A percentile compares a stretch with the other conserved stretches of the same genome.
Conservation (phyloP, 2,797 vertebrate genomes). For the Sebastes steindachneri region DNA sequence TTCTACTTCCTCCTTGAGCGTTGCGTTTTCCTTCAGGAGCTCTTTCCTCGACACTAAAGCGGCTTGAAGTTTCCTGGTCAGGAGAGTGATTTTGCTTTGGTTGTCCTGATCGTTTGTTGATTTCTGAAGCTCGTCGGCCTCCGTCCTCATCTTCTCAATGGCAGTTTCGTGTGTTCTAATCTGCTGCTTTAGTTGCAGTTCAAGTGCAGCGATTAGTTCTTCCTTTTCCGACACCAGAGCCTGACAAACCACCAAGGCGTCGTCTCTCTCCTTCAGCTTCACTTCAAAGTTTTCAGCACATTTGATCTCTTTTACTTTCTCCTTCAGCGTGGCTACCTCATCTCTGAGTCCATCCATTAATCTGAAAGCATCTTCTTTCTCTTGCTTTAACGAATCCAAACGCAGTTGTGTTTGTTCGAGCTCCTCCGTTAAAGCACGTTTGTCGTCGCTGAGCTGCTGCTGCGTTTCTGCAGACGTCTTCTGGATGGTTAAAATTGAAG, state of each 20-base stretch:
- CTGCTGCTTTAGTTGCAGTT: slow-evolving; percentile 76
- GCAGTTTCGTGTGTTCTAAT: slow-evolving; percentile 58
- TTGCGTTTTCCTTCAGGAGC: slow-evolving; percentile 84
- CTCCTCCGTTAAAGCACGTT: slow-evolving; percentile 29
- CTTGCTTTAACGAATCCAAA: slow-evolving; percentile 72
- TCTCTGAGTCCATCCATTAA: slow-evolving; percentile 64
- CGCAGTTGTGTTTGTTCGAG: slow-evolving; percentile 56
- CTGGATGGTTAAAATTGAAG: slow-evolving; percentile 55
- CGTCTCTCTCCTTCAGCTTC: slow-evolving; percentile 54
- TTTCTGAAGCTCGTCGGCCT: slow-evolving; percentile 65
- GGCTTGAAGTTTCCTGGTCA: slow-evolving; percentile 89
- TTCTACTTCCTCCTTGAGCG: slow-evolving; percentile 80
- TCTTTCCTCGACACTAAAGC: slow-evolving; percentile 90
- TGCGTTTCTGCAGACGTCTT: slow-evolving; percentile 52
- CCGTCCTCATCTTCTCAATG: slow-evolving; percentile 59
- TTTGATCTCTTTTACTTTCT: slow-evolving; percentile 62
- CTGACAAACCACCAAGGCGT: slow-evolving; percentile 25
- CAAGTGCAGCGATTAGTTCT: slow-evolving; percentile 68
- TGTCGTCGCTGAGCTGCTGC: slow-evolving; percentile 64
- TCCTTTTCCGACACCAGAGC: slow-evolving; percentile 66
- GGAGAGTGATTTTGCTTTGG: slow-evolving; percentile 67
- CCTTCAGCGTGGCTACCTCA: slow-evolving; percentile 63
- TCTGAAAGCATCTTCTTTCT: slow-evolving; percentile 71
- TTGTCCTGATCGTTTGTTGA: slow-evolving; percentile 67
- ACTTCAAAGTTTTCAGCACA: slow-evolving; percentile 46